phyloP scores from a whole-genome alignment of 2,797 vertebrate species.

The Betta splendens region DNA sequence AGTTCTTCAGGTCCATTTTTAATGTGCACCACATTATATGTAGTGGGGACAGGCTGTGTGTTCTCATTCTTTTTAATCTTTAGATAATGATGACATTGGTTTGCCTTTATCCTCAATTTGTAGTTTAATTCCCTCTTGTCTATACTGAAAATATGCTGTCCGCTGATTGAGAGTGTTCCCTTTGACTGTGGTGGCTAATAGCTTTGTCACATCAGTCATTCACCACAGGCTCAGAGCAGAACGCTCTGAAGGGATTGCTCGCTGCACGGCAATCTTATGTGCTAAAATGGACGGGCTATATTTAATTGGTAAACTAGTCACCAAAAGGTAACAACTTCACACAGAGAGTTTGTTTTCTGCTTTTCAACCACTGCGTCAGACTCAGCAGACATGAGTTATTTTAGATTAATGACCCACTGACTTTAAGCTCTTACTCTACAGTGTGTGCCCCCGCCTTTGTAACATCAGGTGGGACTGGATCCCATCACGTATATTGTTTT shows the following conservation, averaged over 20 bases:
- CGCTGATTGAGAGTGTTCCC: slow-evolving; percentile 72
- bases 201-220: slow-evolving; percentile 77
- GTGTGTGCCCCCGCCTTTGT: no score
- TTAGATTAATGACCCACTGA: slow-evolving; percentile 19
- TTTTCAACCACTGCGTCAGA: slow-evolving; percentile 16
- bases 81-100: slow-evolving; percentile 78
- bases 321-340: slow-evolving; percentile 45
- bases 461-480: slow-evolving; percentile 39
- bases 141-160: slow-evolving; percentile 73
- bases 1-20: slow-evolving; percentile 36
- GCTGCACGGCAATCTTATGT: slow-evolving; percentile 53
- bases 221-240: slow-evolving; percentile 68
- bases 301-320: slow-evolving; percentile 63
- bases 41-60: slow-evolving; percentile 37
- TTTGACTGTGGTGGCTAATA: slow-evolving; percentile 71
- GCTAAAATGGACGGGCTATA: slow-evolving; percentile 60
- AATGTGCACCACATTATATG: slow-evolving; percentile 19
- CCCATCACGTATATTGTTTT: slow-evolving; percentile 53
- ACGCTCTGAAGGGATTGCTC: slow-evolving; percentile 65
- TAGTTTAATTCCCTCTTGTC: slow-evolving; percentile 76
- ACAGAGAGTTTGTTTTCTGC: slow-evolving; percentile 33
- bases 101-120: slow-evolving; percentile 80
- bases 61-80: slow-evolving; percentile 62
- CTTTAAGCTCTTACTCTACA: slow-evolving; percentile 28
- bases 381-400: slow-evolving; percentile 16